A percentile compares a stretch with the other conserved stretches of the same genome.
Conservation (phyloP, 2,113 vertebrate species). For the Eptatretus burgeri region DNA sequence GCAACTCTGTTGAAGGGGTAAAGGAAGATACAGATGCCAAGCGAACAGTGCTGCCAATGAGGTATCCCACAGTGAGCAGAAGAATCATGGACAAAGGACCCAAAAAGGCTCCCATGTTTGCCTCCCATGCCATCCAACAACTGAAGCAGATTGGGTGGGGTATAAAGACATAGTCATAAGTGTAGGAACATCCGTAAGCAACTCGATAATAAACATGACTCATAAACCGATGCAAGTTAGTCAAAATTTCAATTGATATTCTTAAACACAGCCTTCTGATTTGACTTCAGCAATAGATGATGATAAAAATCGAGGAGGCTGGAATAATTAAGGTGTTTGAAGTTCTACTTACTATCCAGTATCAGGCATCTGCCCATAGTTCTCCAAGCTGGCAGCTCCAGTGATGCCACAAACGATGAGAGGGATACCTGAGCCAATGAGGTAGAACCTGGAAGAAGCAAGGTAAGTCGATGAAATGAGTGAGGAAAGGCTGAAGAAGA, state of each 20-base stretch:
- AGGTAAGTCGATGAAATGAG: background rate
- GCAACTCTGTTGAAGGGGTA: too few relatives aligned
- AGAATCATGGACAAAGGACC: conserved; percentile 65
- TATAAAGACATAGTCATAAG: too few relatives aligned
- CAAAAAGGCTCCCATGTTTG: conserved; percentile 76
- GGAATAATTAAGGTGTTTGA: too few relatives aligned
- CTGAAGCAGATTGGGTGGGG: conserved; percentile 14
- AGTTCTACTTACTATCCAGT: too few relatives aligned
- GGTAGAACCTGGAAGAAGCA: conserved; percentile 40
- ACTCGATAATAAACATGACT: too few relatives aligned
- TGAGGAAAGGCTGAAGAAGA: background rate
- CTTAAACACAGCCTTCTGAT: too few relatives aligned
- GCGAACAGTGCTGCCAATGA: conserved; percentile 35
- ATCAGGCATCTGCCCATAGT: conserved; percentile 26
- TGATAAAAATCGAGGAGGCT: too few relatives aligned
- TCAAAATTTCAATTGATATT: too few relatives aligned
- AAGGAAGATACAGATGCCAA: background rate
- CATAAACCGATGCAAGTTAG: too few relatives aligned
- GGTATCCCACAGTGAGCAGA: conserved; percentile 86
- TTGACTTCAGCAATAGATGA: too few relatives aligned
- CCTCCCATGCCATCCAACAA: conserved; percentile 98
- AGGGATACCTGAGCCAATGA: conserved; percentile 84
- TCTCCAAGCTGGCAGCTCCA: conserved; percentile 79
- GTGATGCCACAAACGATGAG: conserved; percentile 92
- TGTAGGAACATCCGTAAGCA: too few relatives aligned